phyloP scores from a whole-genome alignment of 1,140 invertebrate species.

The Hesperophylax magnus region DNA sequence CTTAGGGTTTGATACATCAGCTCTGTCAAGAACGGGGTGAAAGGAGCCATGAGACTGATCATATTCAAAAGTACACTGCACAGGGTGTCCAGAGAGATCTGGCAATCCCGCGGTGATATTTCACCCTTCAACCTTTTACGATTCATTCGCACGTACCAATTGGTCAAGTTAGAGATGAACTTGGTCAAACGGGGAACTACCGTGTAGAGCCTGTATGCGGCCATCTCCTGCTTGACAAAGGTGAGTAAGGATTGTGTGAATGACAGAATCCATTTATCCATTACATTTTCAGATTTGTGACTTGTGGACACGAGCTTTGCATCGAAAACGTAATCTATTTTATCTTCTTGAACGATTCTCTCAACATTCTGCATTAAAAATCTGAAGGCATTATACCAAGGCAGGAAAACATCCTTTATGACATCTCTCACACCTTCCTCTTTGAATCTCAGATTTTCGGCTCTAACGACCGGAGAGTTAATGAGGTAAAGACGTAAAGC shows the following conservation, averaged over 20 bases:
- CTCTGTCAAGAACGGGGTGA: slow-evolving; percentile 98
- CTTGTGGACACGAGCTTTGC: slow-evolving; percentile 65
- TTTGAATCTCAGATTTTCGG: slow-evolving; percentile 96
- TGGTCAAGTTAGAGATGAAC: slow-evolving; percentile 98
- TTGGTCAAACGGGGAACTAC: slow-evolving; percentile 95
- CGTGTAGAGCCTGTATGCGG: slow-evolving; percentile 93
- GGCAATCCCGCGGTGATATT: slow-evolving; percentile 82
- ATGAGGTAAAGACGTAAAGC: slow-evolving; percentile 96
- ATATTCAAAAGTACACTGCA: slow-evolving; percentile 92
- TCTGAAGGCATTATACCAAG: slow-evolving; percentile 99
- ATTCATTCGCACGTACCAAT: slow-evolving; percentile 99
- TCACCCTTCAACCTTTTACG: slow-evolving; percentile 94
- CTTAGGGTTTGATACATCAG: slow-evolving; percentile 94
- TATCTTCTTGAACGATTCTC: slow-evolving; percentile 82
- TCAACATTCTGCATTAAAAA: slow-evolving; percentile 96
- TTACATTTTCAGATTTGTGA: slow-evolving; percentile 82
- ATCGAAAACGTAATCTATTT: slow-evolving; percentile 75
- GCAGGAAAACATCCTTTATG: slow-evolving; percentile 97
- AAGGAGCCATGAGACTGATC: slow-evolving; percentile 94
- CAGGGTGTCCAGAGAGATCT: slow-evolving; percentile 88
- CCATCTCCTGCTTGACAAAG: slow-evolving; percentile 95
- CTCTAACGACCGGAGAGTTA: slow-evolving; percentile 98
- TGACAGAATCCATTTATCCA: slow-evolving; percentile 98
- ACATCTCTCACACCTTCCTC: slow-evolving; percentile 97
- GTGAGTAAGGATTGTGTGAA: slow-evolving; percentile 94